Evolutionary conservation across 2,888 invertebrate species (phyloP), one percentile per base, ranked within the genome.

Genomic region (Ferrisia virgata): DNA sequence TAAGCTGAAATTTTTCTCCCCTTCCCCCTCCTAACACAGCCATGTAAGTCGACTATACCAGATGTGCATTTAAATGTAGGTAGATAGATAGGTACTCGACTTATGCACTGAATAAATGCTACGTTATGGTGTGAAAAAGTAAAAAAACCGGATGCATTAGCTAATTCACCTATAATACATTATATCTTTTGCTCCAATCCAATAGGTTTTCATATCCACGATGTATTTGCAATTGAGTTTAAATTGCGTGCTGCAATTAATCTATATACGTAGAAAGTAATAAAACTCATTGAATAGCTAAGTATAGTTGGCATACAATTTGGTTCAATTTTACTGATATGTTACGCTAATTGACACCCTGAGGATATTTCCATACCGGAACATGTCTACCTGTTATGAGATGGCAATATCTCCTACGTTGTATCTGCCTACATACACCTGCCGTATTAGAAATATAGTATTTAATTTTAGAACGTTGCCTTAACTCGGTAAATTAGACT

Each of bases 381-480:
- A 69, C 31, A 69, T 28, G n/a, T n/a, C n/a, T n/a, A 18, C 47
- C 4, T n/a, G 31, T 69, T 69, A 69, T 33, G 28, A 33, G 69
- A 53, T 53, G 22, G 53, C n/a, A n/a, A n/a, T 18, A 53, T 69
- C 53, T 18, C 22, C 22, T 22, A 53, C 36, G n/a, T n/a, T n/a
- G n/a, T n/a, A n/a, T n/a, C n/a, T n/a, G n/a, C n/a, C n/a, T n/a
- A n/a, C n/a, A n/a, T n/a, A n/a, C 40, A 9, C 18, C 47, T 4
- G 13, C 69, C 69, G 69, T n/a, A n/a, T n/a, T n/a, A n/a, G 69
- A 69, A 69, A 69, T 69, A 11, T 69, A n/a, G n/a, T n/a, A n/a
- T n/a, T n/a, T n/a, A 28, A 28, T n/a, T 15, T 31, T 13, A 33
- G 69, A 13, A 69, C 8, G 1, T 5, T 33, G 69, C 69, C 31